These are phyloP conservation scores for Ciona savignyi DNA, from an alignment of 23 tunicate genomes.

Conservation along the genomic window DNA sequence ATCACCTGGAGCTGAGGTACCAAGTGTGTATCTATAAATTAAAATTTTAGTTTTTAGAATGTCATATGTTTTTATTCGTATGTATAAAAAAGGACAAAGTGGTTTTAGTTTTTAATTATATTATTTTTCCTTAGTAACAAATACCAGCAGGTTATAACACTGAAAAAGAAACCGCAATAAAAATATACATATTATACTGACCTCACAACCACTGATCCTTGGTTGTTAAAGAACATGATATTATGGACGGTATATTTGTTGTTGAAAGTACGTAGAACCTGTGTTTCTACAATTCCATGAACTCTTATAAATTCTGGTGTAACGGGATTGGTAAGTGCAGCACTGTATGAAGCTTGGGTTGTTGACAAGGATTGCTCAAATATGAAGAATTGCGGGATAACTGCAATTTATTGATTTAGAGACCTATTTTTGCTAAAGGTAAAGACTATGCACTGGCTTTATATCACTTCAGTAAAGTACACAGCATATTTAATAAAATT, in stretches of 20 bases:
- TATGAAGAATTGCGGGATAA: background rate
- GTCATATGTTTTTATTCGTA: too few relatives aligned
- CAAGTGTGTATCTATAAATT: background rate
- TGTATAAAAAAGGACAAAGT: background rate
- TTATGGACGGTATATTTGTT: too few relatives aligned
- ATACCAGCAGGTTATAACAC: background rate
- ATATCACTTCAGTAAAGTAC: background rate
- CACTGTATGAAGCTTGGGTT: background rate
- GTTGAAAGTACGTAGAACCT: background rate
- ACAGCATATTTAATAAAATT: background rate
- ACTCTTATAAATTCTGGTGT: background rate
- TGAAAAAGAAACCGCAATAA: background rate
- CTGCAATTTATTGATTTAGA: background rate
- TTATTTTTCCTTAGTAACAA: background rate
- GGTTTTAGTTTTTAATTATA: background rate
- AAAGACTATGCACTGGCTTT: background rate
- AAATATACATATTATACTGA: too few relatives aligned
- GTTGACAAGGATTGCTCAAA: background rate
- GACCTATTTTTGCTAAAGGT: background rate
- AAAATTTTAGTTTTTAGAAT: too few relatives aligned
- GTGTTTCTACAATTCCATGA: background rate
- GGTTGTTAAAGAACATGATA: background rate
- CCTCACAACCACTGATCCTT: background rate
- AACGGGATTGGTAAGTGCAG: background rate
- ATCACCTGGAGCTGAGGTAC: background rate